Conservation (phyloP, 2,888 invertebrate genomes). For the Acanthosepion lycidas region DNA sequence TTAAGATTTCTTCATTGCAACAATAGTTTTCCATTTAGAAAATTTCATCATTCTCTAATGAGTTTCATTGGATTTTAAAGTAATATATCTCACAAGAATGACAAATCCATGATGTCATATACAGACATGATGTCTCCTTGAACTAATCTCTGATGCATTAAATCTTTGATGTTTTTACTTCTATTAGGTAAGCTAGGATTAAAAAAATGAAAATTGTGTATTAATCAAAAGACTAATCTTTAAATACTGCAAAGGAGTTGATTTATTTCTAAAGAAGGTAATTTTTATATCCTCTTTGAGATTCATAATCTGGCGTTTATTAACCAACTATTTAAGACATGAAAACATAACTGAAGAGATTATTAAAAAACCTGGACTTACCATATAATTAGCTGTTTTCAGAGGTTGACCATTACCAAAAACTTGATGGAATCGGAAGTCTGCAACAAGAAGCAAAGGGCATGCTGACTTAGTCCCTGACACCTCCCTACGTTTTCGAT, state of each 20-base stretch:
- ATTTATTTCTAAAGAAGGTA: too few relatives aligned
- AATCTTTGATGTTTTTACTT: background rate
- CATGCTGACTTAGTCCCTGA: background rate
- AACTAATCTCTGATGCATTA: background rate
- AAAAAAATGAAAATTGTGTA: background rate
- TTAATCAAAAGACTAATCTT: too few relatives aligned
- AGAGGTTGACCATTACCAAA: background rate
- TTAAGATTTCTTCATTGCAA: too few relatives aligned
- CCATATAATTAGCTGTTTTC: slow-evolving; percentile 33
- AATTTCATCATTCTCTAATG: too few relatives aligned
- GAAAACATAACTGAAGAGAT: background rate
- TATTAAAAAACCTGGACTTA: background rate
- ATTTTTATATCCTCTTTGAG: too few relatives aligned
- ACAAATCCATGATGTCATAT: background rate
- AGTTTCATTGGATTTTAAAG: background rate
- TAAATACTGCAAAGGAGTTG: too few relatives aligned
- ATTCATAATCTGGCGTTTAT: background rate
- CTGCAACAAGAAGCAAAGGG: slow-evolving; percentile 16
- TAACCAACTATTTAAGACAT: background rate
- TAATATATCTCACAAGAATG: background rate
- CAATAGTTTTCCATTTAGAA: too few relatives aligned
- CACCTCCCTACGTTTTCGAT: background rate
- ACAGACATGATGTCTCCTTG: background rate
- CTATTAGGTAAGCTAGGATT: background rate
- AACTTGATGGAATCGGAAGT: slow-evolving; percentile 34